Evolutionary conservation across 1,140 invertebrate species (phyloP).

Genomic region (Drosophila hydei): DNA sequence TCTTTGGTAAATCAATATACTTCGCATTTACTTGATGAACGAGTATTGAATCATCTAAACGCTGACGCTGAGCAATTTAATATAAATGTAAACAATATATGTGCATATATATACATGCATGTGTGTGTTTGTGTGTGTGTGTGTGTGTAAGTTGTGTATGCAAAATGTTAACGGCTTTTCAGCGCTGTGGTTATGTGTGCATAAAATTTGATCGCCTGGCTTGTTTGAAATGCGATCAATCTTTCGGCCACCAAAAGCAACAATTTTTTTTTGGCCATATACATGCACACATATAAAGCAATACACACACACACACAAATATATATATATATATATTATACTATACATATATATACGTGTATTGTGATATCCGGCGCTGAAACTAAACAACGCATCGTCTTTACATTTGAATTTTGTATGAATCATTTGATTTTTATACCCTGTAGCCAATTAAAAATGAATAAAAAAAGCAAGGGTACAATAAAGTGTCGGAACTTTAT

Average conservation of each 20-base stretch:
- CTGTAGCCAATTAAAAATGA: conserved; percentile 8
- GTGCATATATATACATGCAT: not conserved
- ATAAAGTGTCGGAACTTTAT: not conserved
- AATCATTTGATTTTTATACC: conserved; percentile 43
- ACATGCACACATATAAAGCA: not conserved
- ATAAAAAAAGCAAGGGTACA: not conserved
- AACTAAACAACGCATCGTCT: conserved; percentile 56
- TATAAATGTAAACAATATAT: conserved; percentile 39
- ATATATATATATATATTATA: not conserved
- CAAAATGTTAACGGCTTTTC: conserved; percentile 54
- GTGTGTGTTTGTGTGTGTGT: not conserved
- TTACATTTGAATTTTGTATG: conserved; percentile 62
- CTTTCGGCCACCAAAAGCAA: conserved; percentile 35
- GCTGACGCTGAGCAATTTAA: conserved; percentile 44
- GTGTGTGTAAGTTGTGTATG: conserved; percentile 18
- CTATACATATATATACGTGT: conserved; percentile 2
- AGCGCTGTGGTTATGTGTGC: conserved; percentile 20
- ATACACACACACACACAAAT: not conserved
- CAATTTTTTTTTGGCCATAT: conserved; percentile 22
- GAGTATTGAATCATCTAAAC: conserved; percentile 1
- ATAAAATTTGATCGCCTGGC: conserved; percentile 45
- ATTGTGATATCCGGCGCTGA: conserved; percentile 43
- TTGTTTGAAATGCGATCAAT: conserved; percentile 57
- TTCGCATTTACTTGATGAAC: too few relatives aligned
- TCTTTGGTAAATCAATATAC: too few relatives aligned